Base-by-base conservation (phyloP, 2,888 invertebrate genomes). In the Cryptocephalus moraei region DNA sequence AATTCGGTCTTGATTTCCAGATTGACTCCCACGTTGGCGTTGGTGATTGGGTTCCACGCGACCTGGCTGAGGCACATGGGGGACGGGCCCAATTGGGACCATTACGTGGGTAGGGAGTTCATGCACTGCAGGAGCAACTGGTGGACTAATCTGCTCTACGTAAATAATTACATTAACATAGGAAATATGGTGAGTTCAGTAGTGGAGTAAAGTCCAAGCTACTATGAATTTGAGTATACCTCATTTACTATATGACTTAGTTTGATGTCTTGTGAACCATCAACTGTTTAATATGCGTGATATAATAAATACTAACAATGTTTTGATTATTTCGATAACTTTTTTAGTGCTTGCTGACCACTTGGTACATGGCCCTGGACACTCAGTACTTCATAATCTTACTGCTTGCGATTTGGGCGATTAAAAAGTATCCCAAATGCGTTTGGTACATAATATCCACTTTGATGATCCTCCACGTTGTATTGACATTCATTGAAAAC, bases 91-190 rank as follows among this genome's bases (percentile, higher is more conserved):
- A 46, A 57, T 22, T 63, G 63, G 63, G 52, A 61, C 40, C 47
- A 50, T 32, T 12, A 56, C 2, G 49, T 62, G 1, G 65, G 58
- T 3, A 38, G 46, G 11, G 63, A 64, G 49, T 58, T 54, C 41
- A 44, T 50, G 22, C 44, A 53, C 32, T 65, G 65, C 44, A 52
- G 63, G 32, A 55, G 57, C 39, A 64, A 63, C 53, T 56, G 62
- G 56, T 63, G 61, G 62, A 53, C 56, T 1, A 64, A 64, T 47
- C 46, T 65, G 11, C 41, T 65, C 1, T 64, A 57, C 33, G 50
- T 65, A 9, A 62, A 65, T 41, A 65, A 60, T 48, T 55, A 55
- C 39, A 49, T 58, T 3, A 50, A 62, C 46, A 39, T 45, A 11
- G 39, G 53, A 41, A 44, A 62, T 40, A 64, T 64, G 60, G 63